Percentiles rank a stretch among this genome's conserved stretches.
Evolutionary conservation across 2,113 vertebrate genomes (phyloP).

Genomic region (Pipra filicauda): DNA sequence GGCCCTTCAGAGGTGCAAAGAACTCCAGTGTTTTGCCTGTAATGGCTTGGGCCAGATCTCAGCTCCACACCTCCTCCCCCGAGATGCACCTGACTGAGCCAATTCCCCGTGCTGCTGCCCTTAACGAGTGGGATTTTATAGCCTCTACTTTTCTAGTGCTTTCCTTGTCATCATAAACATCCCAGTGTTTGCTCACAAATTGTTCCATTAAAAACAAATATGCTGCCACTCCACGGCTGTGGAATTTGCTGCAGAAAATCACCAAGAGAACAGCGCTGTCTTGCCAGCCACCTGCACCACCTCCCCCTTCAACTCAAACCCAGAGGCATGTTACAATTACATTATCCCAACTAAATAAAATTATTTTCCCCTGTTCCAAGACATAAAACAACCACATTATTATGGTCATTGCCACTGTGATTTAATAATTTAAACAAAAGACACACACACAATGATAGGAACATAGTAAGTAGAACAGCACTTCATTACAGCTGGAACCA

Average conservation of each 20-base stretch:
- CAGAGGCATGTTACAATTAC: conserved; percentile 54
- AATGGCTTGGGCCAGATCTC: background rate
- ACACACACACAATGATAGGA: conserved; percentile 1
- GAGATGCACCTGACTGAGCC: background rate
- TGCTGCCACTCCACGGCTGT: background rate
- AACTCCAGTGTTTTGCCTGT: background rate
- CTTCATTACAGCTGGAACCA: conserved; percentile 37
- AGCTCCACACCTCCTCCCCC: background rate
- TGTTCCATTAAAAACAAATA: conserved; percentile 35
- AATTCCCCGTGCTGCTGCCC: background rate
- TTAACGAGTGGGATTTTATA: background rate
- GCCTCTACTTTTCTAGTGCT: background rate
- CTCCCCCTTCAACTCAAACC: conserved; percentile 18
- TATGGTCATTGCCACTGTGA: conserved; percentile 36
- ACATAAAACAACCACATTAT: conserved; percentile 49
- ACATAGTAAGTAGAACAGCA: conserved; percentile 21
- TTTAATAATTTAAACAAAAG: conserved; percentile 63
- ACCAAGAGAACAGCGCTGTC: background rate
- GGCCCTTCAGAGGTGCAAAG: background rate
- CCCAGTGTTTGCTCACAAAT: conserved; percentile 38
- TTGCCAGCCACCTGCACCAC: conserved; percentile 42
- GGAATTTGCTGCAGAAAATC: conserved; percentile 43
- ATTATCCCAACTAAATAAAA: conserved; percentile 59
- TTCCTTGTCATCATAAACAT: conserved; percentile 24
- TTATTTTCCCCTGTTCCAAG: conserved; percentile 48